Evolutionary conservation across 2,888 invertebrate genomes (phyloP), one percentile per base, ranked within the genome.

Genomic region (Azorinus chamasolen): DNA sequence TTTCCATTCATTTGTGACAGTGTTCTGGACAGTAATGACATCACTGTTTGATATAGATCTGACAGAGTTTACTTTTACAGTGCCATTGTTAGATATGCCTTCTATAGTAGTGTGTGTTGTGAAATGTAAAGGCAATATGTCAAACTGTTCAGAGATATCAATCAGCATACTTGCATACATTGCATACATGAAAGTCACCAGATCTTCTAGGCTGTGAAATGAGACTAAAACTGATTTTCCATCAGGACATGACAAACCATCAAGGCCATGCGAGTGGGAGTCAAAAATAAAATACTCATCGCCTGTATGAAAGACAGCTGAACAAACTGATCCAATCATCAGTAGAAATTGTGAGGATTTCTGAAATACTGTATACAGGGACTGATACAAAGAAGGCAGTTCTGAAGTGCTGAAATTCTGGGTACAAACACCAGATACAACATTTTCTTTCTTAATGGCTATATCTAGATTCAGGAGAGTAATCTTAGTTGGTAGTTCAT

Each of bases 261-360:
- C 32, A 25, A 14, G 6, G 5, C 70, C 65, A 68, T 63, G 62
- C n/a, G 68, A 68, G 58, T 68, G 68, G 5, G 74, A 68, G 27
- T 68, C 63, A 68, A 74, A 54, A 8, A 54, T 16, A 8, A 12
- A 54, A 37, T 18, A 51, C 5, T 24, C 4, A 4, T 39, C 37
- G 20, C 22, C 50, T 20, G 16, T 50, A 1, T 16, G 12, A 25
- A 22, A 39, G n/a, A 74, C 51, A 41, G 68, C 74, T n/a, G 68
- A 63, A 46, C 63, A 74, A 24, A 69, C 14, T 55, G 66, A 37
- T 14, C 73, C 55, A 18, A 73, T 58, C 55, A 63, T 68, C 6
- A 66, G 37, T 20, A 51, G 24, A 0, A 39, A 6, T 14, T 22
- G 16, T 24, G 25, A 20, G 1, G 10, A 5, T 37, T 22, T 39